These are phyloP conservation scores for Apotomis turbidana DNA, from an alignment of 2,888 invertebrate species.

Conservation along the genomic window DNA sequence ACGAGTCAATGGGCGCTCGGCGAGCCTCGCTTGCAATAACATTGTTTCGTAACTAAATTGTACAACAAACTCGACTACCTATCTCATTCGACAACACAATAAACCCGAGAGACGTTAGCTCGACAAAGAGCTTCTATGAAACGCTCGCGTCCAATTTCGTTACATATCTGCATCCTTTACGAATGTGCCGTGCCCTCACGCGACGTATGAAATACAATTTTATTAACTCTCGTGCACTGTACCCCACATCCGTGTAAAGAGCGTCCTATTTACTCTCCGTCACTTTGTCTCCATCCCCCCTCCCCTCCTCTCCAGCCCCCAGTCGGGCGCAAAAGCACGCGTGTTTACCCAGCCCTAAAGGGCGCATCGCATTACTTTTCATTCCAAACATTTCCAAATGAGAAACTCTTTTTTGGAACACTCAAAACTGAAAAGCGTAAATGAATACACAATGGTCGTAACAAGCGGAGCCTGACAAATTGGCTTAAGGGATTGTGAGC, in stretches of 20 bases:
- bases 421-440: conserved; percentile 35
- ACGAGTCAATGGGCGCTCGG: not conserved
- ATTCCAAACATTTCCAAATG: conserved; percentile 33
- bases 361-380: conserved; percentile 32
- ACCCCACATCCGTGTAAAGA: not conserved
- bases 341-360: conserved; percentile 25
- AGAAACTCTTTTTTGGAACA: conserved; percentile 35
- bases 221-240: conserved; percentile 9
- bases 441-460: conserved; percentile 38
- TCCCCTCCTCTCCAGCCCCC: no score
- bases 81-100: not conserved
- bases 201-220: conserved; percentile 19
- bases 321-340: conserved; percentile 6
- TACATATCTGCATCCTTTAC: conserved; percentile 1
- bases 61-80: not conserved
- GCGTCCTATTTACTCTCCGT: conserved; percentile 14
- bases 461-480: conserved; percentile 38
- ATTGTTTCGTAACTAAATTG: not conserved
- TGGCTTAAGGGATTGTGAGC: conserved; percentile 30
- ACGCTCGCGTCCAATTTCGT: not conserved
- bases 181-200: not conserved
- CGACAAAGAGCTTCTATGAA: not conserved
- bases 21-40: conserved; percentile 2
- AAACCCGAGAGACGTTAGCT: not conserved
- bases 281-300: conserved; percentile 6